Base-by-base conservation (phyloP, 1,140 invertebrate genomes). In the Cydia amplana region DNA sequence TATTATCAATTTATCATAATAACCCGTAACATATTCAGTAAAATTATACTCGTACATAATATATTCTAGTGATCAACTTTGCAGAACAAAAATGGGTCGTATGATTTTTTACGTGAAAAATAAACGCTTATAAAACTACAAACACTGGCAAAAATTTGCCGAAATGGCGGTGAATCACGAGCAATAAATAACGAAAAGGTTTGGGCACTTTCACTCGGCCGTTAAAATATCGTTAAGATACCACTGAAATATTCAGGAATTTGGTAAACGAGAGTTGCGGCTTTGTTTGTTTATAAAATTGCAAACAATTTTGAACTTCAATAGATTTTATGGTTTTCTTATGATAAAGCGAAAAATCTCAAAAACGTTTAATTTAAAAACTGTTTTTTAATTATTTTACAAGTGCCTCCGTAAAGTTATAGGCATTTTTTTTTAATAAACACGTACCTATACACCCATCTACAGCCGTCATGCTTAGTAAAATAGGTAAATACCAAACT, bases 161-260 rank as follows among this genome's bases (percentile, higher is more conserved):
- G 25, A 70, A 70, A 36, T 70, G 65, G 32, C 32, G 65, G 65
- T 43, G 36, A 70, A 70, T 40, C 65, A 70, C 65, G 36, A 32
- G 65, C 65, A 70, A 70, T 70, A 70, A 70, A 70, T 70, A 40
- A 70, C 65, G 20, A 70, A 70, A 36, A 70, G 65, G 32, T 40
- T 70, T 70, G 65, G 43, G 65, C 65, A 43, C 65, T 20, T 70
- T 70, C 20, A 36, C 28, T 70, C 65, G 65, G 65, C 65, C 40
- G 16, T 70, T 70, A 36, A 36, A 36, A 70, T 70, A 36, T 70
- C 65, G 36, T 70, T 43, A 70, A 70, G 43, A 70, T 60, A 60
- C 55, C 55, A 10, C 18, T 23, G 20, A 23, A 23, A 23, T 43
- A 70, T 70, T 36, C 16, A 6, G 4, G 32, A 70, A 36, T 67